Percentiles rank a stretch among this genome's conserved stretches.
These are phyloP conservation scores for Spheniscus mendiculus DNA, from an alignment of 2,113 vertebrate genomes.

Conservation along the genomic window DNA sequence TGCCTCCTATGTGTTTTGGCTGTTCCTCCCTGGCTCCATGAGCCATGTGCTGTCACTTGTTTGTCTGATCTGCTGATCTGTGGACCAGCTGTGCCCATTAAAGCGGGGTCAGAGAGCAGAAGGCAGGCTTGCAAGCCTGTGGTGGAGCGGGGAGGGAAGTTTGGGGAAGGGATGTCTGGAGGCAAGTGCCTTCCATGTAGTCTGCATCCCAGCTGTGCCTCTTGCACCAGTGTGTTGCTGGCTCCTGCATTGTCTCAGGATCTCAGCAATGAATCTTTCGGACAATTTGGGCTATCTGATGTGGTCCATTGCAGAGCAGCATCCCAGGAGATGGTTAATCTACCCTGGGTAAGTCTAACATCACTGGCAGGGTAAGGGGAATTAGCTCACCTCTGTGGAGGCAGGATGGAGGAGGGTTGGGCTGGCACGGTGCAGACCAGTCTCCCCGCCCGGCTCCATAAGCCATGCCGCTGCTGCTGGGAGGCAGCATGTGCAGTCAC, in stretches of 20 bases:
- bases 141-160: not conserved
- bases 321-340: not conserved
- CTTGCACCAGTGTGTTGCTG: not conserved
- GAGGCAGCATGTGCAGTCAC: not conserved
- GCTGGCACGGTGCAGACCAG: not conserved
- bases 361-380: no score
- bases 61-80: not conserved
- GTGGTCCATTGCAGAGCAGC: fast-evolving
- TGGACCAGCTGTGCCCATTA: not conserved
- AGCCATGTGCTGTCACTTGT: not conserved
- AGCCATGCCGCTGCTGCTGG: fast-evolving
- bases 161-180: not conserved
- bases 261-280: fast-evolving
- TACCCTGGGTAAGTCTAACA: not conserved
- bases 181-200: not conserved
- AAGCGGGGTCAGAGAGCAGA: not conserved
- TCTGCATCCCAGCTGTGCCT: not conserved
- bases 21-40: not conserved
- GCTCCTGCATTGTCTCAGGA: not conserved
- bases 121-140: not conserved
- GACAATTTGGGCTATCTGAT: fast-evolving
- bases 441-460: fast-evolving
- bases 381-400: not conserved
- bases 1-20: not conserved
- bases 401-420: not conserved